Percentiles rank a stretch among this genome's conserved stretches.
These are phyloP conservation scores for Stercorarius parasiticus DNA, from an alignment of 2,113 vertebrate genomes.

Conservation along the genomic window DNA sequence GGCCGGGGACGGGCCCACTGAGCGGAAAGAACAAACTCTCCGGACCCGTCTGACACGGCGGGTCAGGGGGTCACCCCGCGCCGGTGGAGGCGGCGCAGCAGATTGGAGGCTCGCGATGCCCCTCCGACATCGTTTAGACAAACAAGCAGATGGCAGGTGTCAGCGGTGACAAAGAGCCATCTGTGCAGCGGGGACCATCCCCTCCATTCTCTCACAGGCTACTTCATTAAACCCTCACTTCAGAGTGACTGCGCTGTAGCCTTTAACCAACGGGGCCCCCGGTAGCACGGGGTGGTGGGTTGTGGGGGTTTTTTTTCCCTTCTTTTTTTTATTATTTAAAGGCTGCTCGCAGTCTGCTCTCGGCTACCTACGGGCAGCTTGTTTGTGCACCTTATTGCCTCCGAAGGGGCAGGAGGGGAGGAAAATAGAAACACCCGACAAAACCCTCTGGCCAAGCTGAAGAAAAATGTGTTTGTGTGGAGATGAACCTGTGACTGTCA, in stretches of 20 bases:
- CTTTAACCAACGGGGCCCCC: constrained; percentile 68
- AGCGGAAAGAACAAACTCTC: constrained; percentile 78
- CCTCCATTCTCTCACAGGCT: constrained; percentile 79
- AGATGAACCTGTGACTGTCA: background rate
- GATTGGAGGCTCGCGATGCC: constrained; percentile 81
- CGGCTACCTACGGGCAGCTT: background rate
- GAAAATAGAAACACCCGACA: background rate
- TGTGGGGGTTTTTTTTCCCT: background rate
- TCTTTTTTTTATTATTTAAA: background rate
- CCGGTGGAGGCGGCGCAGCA: constrained; percentile 80
- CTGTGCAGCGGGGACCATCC: constrained; percentile 88
- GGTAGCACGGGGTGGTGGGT: background rate
- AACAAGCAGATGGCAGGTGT: constrained; percentile 98
- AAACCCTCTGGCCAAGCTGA: background rate
- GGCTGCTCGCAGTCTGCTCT: constrained; percentile 4
- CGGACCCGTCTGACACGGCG: constrained; percentile 79
- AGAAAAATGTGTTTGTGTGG: background rate
- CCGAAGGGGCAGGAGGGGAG: background rate
- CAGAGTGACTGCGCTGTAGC: constrained; percentile 69
- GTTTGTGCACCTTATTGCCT: background rate
- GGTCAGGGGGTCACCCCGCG: constrained; percentile 81
- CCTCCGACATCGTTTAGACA: constrained; percentile 84
- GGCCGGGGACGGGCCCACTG: constrained; percentile 57
- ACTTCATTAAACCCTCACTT: constrained; percentile 86
- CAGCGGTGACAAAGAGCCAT: constrained; percentile 97